Percentiles rank a stretch among this genome's conserved stretches.
phyloP scores from a whole-genome alignment of 30 jellyfish, hydroid and myxozoan genomes.

The Rhopilema esculentum region DNA sequence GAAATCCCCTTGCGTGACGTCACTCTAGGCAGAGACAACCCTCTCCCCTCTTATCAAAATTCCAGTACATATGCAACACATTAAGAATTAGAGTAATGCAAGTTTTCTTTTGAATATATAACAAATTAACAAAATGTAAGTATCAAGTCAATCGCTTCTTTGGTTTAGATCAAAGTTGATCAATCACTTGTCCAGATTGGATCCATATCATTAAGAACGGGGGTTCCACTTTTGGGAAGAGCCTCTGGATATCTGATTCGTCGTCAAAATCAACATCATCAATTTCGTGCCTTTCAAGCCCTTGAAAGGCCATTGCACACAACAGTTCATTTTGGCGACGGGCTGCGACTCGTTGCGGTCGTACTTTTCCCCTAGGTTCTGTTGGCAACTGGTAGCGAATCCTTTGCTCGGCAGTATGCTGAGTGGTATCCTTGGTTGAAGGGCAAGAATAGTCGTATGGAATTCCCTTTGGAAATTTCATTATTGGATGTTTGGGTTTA shows the following conservation, averaged over 20 bases:
- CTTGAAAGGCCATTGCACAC: constrained; percentile 70
- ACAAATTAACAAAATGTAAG: constrained; percentile 43
- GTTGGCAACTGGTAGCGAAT: constrained; percentile 53
- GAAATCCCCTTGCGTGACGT: constrained; percentile 23
- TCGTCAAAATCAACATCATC: constrained; percentile 63
- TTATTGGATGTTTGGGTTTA: constrained; percentile 15
- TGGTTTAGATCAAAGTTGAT: constrained; percentile 31
- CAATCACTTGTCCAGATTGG: constrained; percentile 45
- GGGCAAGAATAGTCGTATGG: too few relatives aligned
- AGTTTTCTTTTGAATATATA: constrained; percentile 32
- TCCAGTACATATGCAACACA: constrained; percentile 28
- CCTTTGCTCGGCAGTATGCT: constrained; percentile 65
- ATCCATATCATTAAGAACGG: constrained; percentile 39
- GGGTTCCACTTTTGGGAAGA: constrained; percentile 47
- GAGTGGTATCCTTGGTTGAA: too few relatives aligned
- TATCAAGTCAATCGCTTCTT: constrained; percentile 48
- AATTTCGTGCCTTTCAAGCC: constrained; percentile 62
- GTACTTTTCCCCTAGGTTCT: constrained; percentile 39
- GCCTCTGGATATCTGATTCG: constrained; percentile 64
- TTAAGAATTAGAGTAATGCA: constrained; percentile 31
- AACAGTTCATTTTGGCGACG: constrained; percentile 68
- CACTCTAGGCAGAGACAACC: constrained; percentile 35
- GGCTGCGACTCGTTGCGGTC: constrained; percentile 62
- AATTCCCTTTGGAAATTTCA: too few relatives aligned
- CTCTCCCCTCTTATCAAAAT: constrained; percentile 12